Evolutionary conservation across 2,113 vertebrate species (phyloP), one percentile per base, ranked within the genome.

Genomic region (Plecturocebus donacophilus): DNA sequence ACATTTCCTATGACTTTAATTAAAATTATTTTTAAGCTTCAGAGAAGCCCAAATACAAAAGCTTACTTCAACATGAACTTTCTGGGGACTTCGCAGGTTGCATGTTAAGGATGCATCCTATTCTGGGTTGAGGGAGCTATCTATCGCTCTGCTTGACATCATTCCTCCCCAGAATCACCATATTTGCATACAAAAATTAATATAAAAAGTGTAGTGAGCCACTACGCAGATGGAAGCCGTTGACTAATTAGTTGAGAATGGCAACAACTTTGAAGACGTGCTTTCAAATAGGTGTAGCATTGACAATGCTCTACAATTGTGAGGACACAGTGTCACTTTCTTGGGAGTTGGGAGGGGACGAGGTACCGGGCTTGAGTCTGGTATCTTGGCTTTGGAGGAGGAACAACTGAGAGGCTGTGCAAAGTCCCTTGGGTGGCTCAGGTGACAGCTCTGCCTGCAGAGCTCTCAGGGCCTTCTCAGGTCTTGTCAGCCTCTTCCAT

Each of bases 171-270:
- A 30, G 30, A 84, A 90, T 92, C 70, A 91, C 42, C 38, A 8
- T 20, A 97, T 97, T 93, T 97, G 87, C 96, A 96, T 91, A 83
- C 95, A 61, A 77, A 97, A 96, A 96, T 77, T 97, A 87, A 81
- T 95, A 81, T 92, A 84, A 96, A 95, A 96, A 96, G 30, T 96
- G 64, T 85, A 81, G 38, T 54, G 81, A 97, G 76, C 75, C 10
- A 14, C n/a, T 42, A 94, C 90, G 87, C 94, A 96, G 92, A 94
- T 97, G 95, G 95, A 95, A 75, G 54, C 14, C 66, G 96, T 97
- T 97, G 94, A 92, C 90, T 97, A 96, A 96, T 97, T 97, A 96
- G 81, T 66, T 75, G 81, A 96, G 82, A 97, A 84, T 25, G 6
- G 87, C 90, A 92, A 97, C 76, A 96, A 88, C 87, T 94, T 95